Percentiles rank a stretch among this genome's conserved stretches.
Conservation (phyloP, 2,888 invertebrate genomes). For the Cybosia mesomella region DNA sequence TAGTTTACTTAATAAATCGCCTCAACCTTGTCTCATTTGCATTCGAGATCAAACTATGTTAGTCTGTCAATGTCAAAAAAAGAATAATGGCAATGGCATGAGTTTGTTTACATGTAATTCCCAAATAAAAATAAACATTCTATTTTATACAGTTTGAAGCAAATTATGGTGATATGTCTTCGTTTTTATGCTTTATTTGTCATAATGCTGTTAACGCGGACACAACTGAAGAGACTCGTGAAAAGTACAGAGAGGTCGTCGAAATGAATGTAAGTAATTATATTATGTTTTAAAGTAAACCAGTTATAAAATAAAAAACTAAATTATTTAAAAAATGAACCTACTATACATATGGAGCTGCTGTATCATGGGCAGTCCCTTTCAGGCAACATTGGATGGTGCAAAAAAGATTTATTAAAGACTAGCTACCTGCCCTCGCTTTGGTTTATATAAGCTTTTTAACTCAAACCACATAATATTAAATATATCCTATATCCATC, state of each 20-base stretch:
- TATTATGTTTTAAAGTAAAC: too few relatives aligned
- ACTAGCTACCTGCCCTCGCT: too few relatives aligned
- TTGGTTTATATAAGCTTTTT: too few relatives aligned
- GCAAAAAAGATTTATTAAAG: too few relatives aligned
- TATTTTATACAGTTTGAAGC: neutral
- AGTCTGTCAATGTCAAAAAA: slow-evolving; percentile 15
- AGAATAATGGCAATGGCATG: neutral
- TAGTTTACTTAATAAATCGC: neutral
- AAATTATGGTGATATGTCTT: slow-evolving; percentile 61
- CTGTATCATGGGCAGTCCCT: too few relatives aligned
- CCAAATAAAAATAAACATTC: neutral
- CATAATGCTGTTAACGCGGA: slow-evolving; percentile 72
- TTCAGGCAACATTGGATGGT: too few relatives aligned
- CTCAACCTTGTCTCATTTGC: neutral
- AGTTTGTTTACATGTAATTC: slow-evolving; percentile 21
- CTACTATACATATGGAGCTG: too few relatives aligned
- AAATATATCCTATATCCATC: too few relatives aligned
- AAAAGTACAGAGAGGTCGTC: slow-evolving; percentile 77
- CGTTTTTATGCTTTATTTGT: slow-evolving; percentile 77
- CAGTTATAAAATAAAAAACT: too few relatives aligned
- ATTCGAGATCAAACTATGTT: neutral
- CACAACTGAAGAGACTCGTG: slow-evolving; percentile 72
- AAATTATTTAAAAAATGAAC: too few relatives aligned
- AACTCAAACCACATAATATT: too few relatives aligned
- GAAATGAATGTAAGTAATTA: slow-evolving; percentile 76